Evolutionary conservation across 2,888 invertebrate species (phyloP), one percentile per base, ranked within the genome.

Genomic region (Ormyrus thymus): DNA sequence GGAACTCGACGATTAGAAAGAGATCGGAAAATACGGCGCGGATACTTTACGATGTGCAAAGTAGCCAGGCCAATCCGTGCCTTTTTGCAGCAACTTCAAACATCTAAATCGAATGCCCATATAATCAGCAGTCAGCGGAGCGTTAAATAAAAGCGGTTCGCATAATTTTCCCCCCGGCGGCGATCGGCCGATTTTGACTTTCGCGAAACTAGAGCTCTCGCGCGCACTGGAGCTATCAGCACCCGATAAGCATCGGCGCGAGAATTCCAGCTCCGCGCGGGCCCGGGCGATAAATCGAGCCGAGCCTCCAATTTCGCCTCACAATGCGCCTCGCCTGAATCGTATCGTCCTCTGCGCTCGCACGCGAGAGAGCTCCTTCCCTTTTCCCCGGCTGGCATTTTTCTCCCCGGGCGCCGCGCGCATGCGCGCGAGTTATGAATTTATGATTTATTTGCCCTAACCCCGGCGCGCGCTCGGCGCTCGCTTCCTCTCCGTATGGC

Each of bases 391-490:
- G 74, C n/a, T 46, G 13, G 45, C 70, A 65, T 74, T 72, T 74
- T 73, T 76, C 75, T 68, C 48, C 79, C 76, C 76, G 29, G 29
- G 29, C 29, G 29, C 29, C 43, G 76, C 77, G 64, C 81, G 29
- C 78, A 80, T 81, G 65, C 81, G 82, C 78, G 29, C 76, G 82
- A 84, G 85, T 84, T 84, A 84, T 85, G 86, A 86, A 87, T 87
- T 86, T 84, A 85, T 86, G 88, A 88, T 87, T 87, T 86, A 87
- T 87, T 86, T 84, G 84, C 83, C 80, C 84, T 84, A 83, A 68
- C 78, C 69, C 76, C 58, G n/a, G n/a, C n/a, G n/a, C n/a, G 29
- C 70, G 55, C 61, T 71, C 74, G 29, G 29, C 29, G n/a, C 51
- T 59, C 68, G 8, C 46, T 43, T 50, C 4, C 8, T 15, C 7